A percentile compares a stretch with the other conserved stretches of the same genome.
Conservation (phyloP, 1,140 invertebrate genomes). For the Nephila pilipes region DNA sequence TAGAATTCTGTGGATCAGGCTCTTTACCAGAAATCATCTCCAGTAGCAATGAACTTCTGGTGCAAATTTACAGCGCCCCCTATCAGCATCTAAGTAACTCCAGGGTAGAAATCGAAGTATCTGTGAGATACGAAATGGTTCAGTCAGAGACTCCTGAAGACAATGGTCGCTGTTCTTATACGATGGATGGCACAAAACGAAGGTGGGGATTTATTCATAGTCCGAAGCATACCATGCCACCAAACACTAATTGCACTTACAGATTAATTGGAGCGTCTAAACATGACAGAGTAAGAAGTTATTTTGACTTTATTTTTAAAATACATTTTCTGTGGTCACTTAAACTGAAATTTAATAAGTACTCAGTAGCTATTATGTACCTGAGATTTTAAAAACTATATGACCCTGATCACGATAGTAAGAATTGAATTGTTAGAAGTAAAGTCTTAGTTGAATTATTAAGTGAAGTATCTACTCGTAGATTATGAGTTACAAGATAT, state of each 20-base stretch:
- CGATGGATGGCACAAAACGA: slow-evolving; percentile 88
- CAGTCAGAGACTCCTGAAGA: slow-evolving; percentile 78
- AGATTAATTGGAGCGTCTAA: slow-evolving; percentile 87
- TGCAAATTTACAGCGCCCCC: slow-evolving; percentile 93
- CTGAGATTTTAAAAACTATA: no score
- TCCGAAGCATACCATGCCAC: slow-evolving; percentile 89
- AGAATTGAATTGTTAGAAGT: no score
- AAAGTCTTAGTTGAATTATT: no score
- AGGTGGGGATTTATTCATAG: slow-evolving; percentile 89
- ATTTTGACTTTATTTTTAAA: no score
- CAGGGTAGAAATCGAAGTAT: slow-evolving; percentile 89
- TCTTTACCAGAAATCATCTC: slow-evolving; percentile 89
- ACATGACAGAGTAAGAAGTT: slow-evolving; percentile 85
- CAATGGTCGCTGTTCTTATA: slow-evolving; percentile 87
- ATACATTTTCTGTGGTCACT: no score
- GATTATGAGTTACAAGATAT: no score
- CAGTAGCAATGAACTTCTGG: slow-evolving; percentile 91
- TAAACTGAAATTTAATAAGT: no score
- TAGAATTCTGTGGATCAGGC: slow-evolving; percentile 94
- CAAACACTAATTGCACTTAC: slow-evolving; percentile 92
- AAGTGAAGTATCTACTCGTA: no score
- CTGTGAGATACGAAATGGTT: slow-evolving; percentile 86
- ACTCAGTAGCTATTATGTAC: no score
- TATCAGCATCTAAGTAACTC: slow-evolving; percentile 91
- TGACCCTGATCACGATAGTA: no score